phyloP scores from a whole-genome alignment of 2,797 vertebrate genomes.

The Acanthurus tractus region DNA sequence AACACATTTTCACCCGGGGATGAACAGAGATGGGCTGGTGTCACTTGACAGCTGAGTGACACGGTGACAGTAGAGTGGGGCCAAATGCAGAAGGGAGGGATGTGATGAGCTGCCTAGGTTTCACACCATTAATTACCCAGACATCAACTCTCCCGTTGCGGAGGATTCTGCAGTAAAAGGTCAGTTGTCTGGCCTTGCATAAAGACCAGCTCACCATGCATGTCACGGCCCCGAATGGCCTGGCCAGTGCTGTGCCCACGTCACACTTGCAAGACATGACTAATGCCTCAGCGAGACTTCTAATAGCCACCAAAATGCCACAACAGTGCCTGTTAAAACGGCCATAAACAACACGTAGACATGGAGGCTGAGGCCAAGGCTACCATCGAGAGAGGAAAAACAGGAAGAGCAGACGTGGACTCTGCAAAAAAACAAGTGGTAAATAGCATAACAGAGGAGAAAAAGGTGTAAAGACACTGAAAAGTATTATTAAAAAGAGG shows the following conservation, averaged over 20 bases:
- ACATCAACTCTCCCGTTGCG: slow-evolving; percentile 58
- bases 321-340: slow-evolving; percentile 48
- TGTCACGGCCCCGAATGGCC: slow-evolving; percentile 59
- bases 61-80: slow-evolving; percentile 29
- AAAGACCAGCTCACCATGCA: slow-evolving; percentile 67
- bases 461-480: neutral
- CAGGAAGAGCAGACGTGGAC: neutral
- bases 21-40: slow-evolving; percentile 44
- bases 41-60: slow-evolving; percentile 59
- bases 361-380: slow-evolving; percentile 18
- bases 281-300: slow-evolving; percentile 64
- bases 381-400: neutral
- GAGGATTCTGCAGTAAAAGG: slow-evolving; percentile 74
- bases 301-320: slow-evolving; percentile 70
- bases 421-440: neutral
- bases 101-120: slow-evolving; percentile 44
- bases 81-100: slow-evolving; percentile 14
- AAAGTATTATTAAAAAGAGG: neutral
- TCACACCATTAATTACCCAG: slow-evolving; percentile 77
- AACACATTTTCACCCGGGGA: slow-evolving; percentile 36
- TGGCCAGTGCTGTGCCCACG: slow-evolving; percentile 48
- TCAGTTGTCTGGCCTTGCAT: slow-evolving; percentile 74
- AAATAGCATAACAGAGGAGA: slow-evolving; percentile 1
- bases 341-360: slow-evolving; percentile 41
- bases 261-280: slow-evolving; percentile 71